These are phyloP conservation scores for Coendou prehensilis DNA, from an alignment of 2,797 vertebrate species.

Conservation along the genomic window DNA sequence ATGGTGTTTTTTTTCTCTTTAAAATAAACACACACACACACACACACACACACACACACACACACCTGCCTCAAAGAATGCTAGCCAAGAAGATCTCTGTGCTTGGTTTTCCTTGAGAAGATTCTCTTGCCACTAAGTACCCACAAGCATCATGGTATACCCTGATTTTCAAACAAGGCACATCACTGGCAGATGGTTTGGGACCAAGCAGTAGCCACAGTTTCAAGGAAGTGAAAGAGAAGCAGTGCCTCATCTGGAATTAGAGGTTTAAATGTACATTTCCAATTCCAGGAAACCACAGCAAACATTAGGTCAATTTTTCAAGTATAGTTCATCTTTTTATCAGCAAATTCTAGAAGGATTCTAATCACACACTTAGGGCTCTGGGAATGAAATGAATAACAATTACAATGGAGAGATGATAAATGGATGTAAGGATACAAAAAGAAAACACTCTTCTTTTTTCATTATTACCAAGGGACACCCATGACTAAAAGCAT, in stretches of 20 bases:
- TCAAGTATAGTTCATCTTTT: background rate
- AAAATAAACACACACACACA: no score
- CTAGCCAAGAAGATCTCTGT: background rate
- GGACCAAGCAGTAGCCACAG: background rate
- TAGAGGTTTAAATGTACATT: background rate
- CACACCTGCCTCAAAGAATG: background rate
- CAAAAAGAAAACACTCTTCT: background rate
- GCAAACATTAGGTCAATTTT: background rate
- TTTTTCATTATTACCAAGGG: conserved; percentile 4
- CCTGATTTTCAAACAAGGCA: background rate
- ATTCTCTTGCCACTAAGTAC: background rate
- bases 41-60: background rate
- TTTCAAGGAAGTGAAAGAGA: background rate
- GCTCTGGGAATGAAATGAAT: conserved; percentile 20
- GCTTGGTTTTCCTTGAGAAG: background rate
- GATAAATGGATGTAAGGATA: background rate
- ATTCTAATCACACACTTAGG: background rate
- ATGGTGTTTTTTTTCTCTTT: no score
- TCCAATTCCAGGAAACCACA: background rate
- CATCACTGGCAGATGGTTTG: background rate
- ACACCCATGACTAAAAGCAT: background rate
- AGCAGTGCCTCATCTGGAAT: background rate
- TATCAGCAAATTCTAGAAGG: conserved; percentile 4
- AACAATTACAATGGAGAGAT: background rate
- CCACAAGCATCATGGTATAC: background rate